Percentiles rank a stretch among this genome's conserved stretches.
phyloP scores from a whole-genome alignment of 2,888 invertebrate genomes.

The Glyphotaelius pellucidus region DNA sequence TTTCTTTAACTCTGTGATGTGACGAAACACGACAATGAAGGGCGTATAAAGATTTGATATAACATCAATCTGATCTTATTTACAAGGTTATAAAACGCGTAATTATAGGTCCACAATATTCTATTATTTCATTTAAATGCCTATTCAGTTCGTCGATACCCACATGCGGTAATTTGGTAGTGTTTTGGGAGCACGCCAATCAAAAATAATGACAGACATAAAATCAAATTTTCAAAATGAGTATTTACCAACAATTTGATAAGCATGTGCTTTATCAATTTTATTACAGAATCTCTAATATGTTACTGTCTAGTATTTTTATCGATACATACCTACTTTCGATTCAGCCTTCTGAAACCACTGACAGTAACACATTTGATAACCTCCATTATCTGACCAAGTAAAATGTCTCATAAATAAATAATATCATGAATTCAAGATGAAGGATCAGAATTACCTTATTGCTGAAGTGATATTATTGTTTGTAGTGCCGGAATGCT shows the following conservation, averaged over 20 bases:
- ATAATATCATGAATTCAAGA: not conserved
- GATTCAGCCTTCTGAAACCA: not conserved
- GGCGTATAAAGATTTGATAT: constrained; percentile 45
- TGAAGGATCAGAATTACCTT: not conserved
- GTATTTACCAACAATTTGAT: constrained; percentile 39
- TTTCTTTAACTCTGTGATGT: constrained; percentile 10
- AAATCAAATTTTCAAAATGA: constrained; percentile 18
- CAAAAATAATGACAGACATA: constrained; percentile 15
- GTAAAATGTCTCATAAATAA: not conserved
- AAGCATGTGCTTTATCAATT: constrained; percentile 29
- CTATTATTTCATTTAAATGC: not conserved
- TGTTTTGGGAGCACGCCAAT: constrained; percentile 10
- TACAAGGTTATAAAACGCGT: constrained; percentile 45
- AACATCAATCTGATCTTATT: constrained; percentile 39
- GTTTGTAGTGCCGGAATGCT: not conserved
- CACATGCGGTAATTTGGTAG: not conserved
- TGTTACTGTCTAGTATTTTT: not conserved
- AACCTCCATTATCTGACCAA: not conserved
- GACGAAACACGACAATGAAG: constrained; percentile 14
- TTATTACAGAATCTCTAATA: not conserved
- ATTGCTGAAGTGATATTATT: not conserved
- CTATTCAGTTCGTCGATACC: not conserved
- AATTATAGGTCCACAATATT: constrained; percentile 10
- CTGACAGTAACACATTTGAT: constrained; percentile 17
- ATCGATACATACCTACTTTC: not conserved